A percentile compares a stretch with the other conserved stretches of the same genome.
phyloP scores from a whole-genome alignment of 2,888 invertebrate genomes.

The Lithodes maja region DNA sequence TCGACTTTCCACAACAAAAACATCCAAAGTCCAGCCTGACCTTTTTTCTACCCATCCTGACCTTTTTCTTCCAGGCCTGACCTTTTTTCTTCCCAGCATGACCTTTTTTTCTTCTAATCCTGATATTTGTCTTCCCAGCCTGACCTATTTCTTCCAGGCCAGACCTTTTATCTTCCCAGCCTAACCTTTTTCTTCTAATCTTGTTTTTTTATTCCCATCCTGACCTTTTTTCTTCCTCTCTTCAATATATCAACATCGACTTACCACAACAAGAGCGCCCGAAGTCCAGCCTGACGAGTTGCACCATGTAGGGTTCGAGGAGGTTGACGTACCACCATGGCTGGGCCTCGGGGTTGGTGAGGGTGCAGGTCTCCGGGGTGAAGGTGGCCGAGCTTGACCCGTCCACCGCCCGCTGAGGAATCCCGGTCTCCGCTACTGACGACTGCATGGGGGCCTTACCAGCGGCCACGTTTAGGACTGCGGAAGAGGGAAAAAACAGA shows the following conservation, averaged over 20 bases:
- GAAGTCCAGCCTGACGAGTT: slow-evolving; percentile 91
- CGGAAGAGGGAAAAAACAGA: slow-evolving; percentile 72
- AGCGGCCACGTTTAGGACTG: slow-evolving; percentile 94
- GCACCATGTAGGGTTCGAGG: slow-evolving; percentile 95
- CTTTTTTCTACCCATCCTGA: too few relatives aligned
- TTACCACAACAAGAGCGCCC: slow-evolving; percentile 94
- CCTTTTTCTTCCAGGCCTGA: too few relatives aligned
- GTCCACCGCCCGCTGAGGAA: slow-evolving; percentile 93
- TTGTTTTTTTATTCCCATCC: too few relatives aligned
- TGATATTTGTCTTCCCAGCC: too few relatives aligned
- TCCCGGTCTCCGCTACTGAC: slow-evolving; percentile 78
- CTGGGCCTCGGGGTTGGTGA: slow-evolving; percentile 77
- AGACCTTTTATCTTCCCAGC: too few relatives aligned
- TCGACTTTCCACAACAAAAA: too few relatives aligned
- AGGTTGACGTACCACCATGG: slow-evolving; percentile 85
- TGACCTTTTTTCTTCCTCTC: too few relatives aligned
- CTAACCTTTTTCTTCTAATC: too few relatives aligned
- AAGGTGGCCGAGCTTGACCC: slow-evolving; percentile 90
- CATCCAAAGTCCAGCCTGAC: too few relatives aligned
- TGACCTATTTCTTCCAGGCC: too few relatives aligned
- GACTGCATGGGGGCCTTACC: slow-evolving; percentile 97
- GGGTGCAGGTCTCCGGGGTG: slow-evolving; percentile 88
- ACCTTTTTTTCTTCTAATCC: too few relatives aligned
- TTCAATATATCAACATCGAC: slow-evolving; percentile 73
- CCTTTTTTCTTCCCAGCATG: too few relatives aligned